Evolutionary conservation across 2,888 invertebrate species (phyloP).

Genomic region (Mimachlamys varia): DNA sequence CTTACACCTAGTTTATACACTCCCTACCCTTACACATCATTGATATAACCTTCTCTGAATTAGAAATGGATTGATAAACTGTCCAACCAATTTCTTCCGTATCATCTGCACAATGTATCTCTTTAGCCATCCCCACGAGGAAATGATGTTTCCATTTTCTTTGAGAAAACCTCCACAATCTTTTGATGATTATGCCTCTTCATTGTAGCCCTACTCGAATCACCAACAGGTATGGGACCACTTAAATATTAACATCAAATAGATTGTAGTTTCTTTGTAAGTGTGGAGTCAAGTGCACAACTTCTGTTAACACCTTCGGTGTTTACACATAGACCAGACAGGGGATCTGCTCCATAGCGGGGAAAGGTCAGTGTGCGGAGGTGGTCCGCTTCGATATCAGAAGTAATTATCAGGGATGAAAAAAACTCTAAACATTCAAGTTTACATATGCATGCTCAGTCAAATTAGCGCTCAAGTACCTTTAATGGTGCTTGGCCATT

Average conservation of each 20-base stretch:
- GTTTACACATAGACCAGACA: background rate
- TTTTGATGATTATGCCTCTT: background rate
- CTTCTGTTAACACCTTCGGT: conserved; percentile 6
- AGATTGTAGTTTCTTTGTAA: conserved; percentile 34
- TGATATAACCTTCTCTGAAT: background rate
- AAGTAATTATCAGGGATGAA: conserved; percentile 16
- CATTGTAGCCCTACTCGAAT: background rate
- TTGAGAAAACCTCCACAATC: background rate
- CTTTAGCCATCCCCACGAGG: background rate
- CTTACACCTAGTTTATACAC: background rate
- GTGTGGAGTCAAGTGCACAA: background rate
- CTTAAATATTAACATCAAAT: conserved; percentile 34
- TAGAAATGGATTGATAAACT: background rate
- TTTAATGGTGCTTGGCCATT: background rate
- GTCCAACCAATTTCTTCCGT: background rate
- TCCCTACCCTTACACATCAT: background rate
- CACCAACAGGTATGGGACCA: background rate
- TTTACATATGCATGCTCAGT: conserved; percentile 15
- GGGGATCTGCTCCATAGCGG: background rate
- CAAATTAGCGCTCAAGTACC: conserved; percentile 36
- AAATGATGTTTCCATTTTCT: background rate
- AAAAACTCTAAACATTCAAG: background rate
- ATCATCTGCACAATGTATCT: background rate
- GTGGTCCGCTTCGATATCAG: conserved; percentile 34
- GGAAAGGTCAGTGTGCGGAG: background rate